These are phyloP conservation scores for Boloria euphrosyne DNA, from an alignment of 2,888 invertebrate genomes.

Conservation along the genomic window DNA sequence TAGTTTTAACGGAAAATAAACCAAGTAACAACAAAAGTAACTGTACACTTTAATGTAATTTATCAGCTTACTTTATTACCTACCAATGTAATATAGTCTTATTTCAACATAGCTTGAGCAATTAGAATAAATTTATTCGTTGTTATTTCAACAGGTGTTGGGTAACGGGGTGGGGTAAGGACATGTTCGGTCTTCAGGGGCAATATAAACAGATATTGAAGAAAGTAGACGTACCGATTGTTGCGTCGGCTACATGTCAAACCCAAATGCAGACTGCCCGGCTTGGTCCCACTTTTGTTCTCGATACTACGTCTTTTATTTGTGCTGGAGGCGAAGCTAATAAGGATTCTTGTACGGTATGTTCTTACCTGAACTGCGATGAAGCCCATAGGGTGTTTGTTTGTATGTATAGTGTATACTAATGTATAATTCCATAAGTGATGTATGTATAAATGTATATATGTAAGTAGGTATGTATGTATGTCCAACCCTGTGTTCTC, in stretches of 20 bases:
- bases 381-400: no score
- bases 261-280: constrained; percentile 84
- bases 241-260: constrained; percentile 85
- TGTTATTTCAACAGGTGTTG: constrained; percentile 69
- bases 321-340: constrained; percentile 90
- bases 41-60: no score
- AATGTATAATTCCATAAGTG: no score
- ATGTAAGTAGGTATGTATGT: no score
- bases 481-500: no score
- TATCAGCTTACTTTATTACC: not conserved
- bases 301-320: constrained; percentile 86
- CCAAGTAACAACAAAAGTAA: no score
- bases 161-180: constrained; percentile 94
- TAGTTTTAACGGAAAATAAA: no score
- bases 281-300: constrained; percentile 83
- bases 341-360: constrained; percentile 90
- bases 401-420: no score
- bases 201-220: constrained; percentile 86
- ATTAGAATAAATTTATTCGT: not conserved
- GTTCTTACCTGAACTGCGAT: constrained; percentile 41
- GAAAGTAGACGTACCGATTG: constrained; percentile 88
- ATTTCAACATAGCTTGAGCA: no score
- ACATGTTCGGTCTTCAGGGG: constrained; percentile 84
- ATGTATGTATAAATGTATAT: no score
- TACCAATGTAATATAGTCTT: no score